These are phyloP conservation scores for Euphydryas editha DNA, from an alignment of 2,888 invertebrate species.

Conservation along the genomic window DNA sequence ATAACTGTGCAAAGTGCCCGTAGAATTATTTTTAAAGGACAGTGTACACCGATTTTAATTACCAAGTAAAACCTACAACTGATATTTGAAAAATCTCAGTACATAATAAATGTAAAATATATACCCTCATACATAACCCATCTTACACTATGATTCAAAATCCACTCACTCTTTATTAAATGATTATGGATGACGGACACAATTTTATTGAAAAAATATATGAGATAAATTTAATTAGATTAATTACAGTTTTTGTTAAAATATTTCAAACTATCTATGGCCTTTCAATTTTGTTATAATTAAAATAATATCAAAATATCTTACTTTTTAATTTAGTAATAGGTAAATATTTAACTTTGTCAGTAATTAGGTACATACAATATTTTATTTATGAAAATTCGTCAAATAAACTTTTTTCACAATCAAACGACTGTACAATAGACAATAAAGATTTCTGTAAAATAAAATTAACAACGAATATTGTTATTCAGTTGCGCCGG, in stretches of 20 bases:
- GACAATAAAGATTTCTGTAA: conserved; percentile 38
- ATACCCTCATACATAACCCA: conserved; percentile 42
- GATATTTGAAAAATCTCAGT: conserved; percentile 31
- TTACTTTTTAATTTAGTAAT: conserved; percentile 10
- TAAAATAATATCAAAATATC: conserved; percentile 2
- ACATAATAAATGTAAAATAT: conserved; percentile 32
- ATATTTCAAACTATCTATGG: conserved; percentile 22
- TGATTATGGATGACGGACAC: conserved; percentile 37
- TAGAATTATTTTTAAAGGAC: conserved; percentile 9
- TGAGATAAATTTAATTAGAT: conserved; percentile 16
- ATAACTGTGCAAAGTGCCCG: conserved; percentile 23
- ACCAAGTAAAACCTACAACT: conserved; percentile 25
- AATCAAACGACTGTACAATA: conserved; percentile 41
- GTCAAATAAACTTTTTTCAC: conserved; percentile 36
- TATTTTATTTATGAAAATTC: conserved; percentile 23
- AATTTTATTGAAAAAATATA: conserved; percentile 26
- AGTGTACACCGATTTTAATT: conserved; percentile 18
- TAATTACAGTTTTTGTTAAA: background rate
- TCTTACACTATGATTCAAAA: conserved; percentile 31
- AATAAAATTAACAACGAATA: conserved; percentile 47
- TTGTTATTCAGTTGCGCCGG: conserved; percentile 43
- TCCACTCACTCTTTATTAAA: conserved; percentile 36
- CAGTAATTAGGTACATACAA: conserved; percentile 9
- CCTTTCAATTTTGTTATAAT: conserved; percentile 21
- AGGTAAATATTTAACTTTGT: conserved; percentile 10